A percentile compares a stretch with the other conserved stretches of the same genome.
These are phyloP conservation scores for Drosophila pseudotakahashii DNA, from an alignment of 2,888 invertebrate genomes.

Conservation along the genomic window DNA sequence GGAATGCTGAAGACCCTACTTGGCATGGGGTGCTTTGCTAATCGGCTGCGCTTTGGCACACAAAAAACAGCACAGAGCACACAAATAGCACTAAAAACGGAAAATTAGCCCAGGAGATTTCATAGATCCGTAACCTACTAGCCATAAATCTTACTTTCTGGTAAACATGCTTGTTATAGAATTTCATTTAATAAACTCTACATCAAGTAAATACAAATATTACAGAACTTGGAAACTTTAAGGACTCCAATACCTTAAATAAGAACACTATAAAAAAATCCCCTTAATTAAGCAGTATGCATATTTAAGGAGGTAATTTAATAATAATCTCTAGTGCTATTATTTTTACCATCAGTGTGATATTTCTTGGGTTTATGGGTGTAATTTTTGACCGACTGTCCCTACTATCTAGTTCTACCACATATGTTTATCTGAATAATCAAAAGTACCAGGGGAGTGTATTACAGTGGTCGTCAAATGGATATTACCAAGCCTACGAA, in stretches of 20 bases:
- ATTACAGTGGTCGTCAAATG: conserved; percentile 20
- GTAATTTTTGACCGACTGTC: not conserved
- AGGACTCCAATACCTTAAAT: no score
- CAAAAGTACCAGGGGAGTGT: conserved; percentile 18
- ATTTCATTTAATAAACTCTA: no score
- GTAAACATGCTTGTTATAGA: no score
- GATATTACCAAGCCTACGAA: not conserved
- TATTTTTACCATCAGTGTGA: not conserved
- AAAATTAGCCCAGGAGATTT: not conserved
- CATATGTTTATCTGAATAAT: not conserved
- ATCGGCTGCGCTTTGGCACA: conserved; percentile 19
- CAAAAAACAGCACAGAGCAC: not conserved
- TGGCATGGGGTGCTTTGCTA: conserved; percentile 31
- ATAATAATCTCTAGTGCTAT: not conserved
- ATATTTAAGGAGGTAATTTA: no score
- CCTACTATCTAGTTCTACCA: not conserved
- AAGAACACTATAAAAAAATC: no score
- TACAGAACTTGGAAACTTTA: no score
- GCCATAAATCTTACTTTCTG: no score
- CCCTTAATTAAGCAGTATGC: no score
- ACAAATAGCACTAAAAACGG: no score
- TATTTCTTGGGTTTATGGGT: not conserved
- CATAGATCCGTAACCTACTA: no score
- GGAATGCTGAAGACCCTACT: conserved; percentile 11
- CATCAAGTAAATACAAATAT: no score